Base-by-base conservation (phyloP, 2,797 vertebrate species). In the Acanthurus tractus region DNA sequence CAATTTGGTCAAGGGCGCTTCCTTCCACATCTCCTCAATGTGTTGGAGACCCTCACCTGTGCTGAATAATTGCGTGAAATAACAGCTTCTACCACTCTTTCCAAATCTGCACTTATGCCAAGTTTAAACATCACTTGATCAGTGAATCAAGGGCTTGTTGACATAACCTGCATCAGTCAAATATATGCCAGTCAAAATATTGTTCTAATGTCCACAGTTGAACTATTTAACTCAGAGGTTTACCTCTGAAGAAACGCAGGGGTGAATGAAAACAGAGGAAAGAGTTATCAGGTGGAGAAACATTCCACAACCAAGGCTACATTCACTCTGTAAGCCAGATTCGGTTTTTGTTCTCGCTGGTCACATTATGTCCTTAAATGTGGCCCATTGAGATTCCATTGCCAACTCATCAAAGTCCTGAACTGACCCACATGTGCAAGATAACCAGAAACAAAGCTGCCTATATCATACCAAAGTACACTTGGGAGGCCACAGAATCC, bases 31-130 rank as follows among this genome's bases (percentile, higher is more conserved):
- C 68, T 49, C 69, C 64, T 59, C 70, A 69, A 62, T 55, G 70
- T 63, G 62, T 67, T 12, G 4, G 74, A 81, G 73, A 84, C 52
- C 42, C 77, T 90, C 78, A 73, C 78, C 83, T 74, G 57, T 66
- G 80, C 48, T 3, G 20, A 87, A 80, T 82, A 87, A 90, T 86
- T 84, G 88, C 79, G 54, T 87, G 75, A 84, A 85, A 92, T 88
- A 70, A 71, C 75, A 70, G 70, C 70, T 58, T 69, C 55, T 62
- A 65, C 29, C 52, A 52, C 71, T 64, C 67, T 67, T 74, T 70
- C 48, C 29, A 8, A 61, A 76, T 55, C 52, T 44, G 59, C 71
- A 62, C 66, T 54, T n/a, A 20, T 1, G 12, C 25, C 45, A 49
- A 65, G 63, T 79, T 67, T 66, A 75, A 70, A 74, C 62, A 36